Evolutionary conservation across 1,140 invertebrate species (phyloP).

Genomic region (Sinonovacula constricta): DNA sequence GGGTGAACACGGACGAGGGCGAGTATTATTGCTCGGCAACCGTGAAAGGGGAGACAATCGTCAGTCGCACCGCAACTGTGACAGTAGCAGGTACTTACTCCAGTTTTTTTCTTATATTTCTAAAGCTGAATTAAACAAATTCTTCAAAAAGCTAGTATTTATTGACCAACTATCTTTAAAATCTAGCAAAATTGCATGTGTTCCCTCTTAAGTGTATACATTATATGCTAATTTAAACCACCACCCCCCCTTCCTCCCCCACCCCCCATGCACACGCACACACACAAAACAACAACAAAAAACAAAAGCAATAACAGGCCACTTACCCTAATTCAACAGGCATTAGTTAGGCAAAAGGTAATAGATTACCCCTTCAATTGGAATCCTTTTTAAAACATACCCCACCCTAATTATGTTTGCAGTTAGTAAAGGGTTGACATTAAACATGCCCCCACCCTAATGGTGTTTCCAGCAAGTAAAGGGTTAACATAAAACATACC

Average conservation of each 20-base stretch:
- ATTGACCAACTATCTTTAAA: neutral
- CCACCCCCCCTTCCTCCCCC: no score
- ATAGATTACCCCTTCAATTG: neutral
- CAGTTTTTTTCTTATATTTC: neutral
- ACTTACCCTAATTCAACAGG: neutral
- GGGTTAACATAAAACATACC: neutral
- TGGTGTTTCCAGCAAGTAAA: no score
- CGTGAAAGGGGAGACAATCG: conserved; percentile 41
- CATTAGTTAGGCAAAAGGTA: neutral
- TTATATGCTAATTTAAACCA: neutral
- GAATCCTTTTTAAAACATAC: neutral
- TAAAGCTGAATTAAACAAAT: neutral
- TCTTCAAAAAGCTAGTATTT: neutral
- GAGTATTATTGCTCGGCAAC: conserved; percentile 36
- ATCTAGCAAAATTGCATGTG: neutral
- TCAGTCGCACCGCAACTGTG: conserved; percentile 6
- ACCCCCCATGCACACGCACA: no score
- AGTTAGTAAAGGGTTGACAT: no score
- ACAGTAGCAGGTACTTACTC: conserved; percentile 33
- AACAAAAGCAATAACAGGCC: neutral
- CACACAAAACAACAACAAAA: no score
- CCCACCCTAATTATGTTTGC: no score
- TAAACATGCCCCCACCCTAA: no score
- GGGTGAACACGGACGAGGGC: conserved; percentile 26
- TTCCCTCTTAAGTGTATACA: neutral